Evolutionary conservation across 2,888 invertebrate genomes (phyloP).

Genomic region (Melieria picta): DNA sequence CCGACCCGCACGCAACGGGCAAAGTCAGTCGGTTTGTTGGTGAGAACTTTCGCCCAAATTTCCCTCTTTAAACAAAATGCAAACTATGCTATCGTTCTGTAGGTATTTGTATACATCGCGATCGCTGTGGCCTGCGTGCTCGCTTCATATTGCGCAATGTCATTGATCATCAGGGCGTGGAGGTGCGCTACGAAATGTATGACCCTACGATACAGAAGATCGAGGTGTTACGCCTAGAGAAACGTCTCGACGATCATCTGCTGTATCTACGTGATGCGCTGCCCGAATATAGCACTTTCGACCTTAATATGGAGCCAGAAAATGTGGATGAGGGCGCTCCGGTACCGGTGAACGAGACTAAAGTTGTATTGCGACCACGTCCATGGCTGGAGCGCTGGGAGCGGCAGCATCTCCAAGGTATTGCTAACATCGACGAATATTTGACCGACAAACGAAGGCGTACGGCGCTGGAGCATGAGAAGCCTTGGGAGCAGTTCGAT

Average conservation of each 20-base stretch:
- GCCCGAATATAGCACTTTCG: conserved; percentile 91
- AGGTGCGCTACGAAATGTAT: conserved; percentile 79
- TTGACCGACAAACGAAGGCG: conserved; percentile 68
- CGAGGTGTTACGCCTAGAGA: conserved; percentile 91
- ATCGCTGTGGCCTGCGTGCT: conserved; percentile 84
- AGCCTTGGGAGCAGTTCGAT: conserved; percentile 90
- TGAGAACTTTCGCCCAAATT: conserved; percentile 32
- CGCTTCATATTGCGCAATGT: conserved; percentile 91
- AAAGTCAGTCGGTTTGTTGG: conserved; percentile 78
- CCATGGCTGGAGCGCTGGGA: conserved; percentile 97
- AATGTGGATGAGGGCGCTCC: conserved; percentile 78
- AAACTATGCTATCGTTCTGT: background rate
- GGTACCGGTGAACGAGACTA: conserved; percentile 81
- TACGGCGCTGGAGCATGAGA: conserved; percentile 72
- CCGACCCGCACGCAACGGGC: conserved; percentile 85
- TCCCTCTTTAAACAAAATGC: background rate
- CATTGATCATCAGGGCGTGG: conserved; percentile 86
- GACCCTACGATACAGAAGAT: conserved; percentile 91
- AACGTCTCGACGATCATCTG: conserved; percentile 88
- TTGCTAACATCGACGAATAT: conserved; percentile 72
- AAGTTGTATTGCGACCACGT: conserved; percentile 78
- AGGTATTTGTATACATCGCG: conserved; percentile 90
- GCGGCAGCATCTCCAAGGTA: conserved; percentile 78
- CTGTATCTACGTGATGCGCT: conserved; percentile 90
- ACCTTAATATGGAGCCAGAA: conserved; percentile 90